Base-by-base conservation (phyloP, 2,113 vertebrate genomes). In the Bos javanicus region DNA sequence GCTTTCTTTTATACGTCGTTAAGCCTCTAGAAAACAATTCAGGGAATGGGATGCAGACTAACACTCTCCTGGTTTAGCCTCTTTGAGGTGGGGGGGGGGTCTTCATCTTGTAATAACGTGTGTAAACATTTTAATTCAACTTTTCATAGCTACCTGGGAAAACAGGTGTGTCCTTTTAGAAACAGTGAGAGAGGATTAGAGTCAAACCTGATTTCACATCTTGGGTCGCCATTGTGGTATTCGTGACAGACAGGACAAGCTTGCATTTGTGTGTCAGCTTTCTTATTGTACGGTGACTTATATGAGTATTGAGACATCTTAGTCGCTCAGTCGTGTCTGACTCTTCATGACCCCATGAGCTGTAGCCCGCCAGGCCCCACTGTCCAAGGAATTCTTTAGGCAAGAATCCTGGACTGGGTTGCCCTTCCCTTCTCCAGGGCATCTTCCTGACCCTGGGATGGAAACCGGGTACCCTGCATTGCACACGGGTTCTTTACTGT, bases 201-300 rank as follows among this genome's bases (percentile, higher is more conserved):
- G 10, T 28, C 19, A 82, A 78, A 82, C 33, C 10, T 12, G 43
- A 52, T 52, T 83, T 87, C 33, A 23, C 2, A 54, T 56, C 30
- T 48, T 54, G 21, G 54, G 11, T 87, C 33, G 33, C 64, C 54
- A 39, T 33, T 33, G 46, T 33, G 54, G 8, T 52, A 10, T 62
- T 67, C 54, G 21, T 43, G 50, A 71, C 80, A 33, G n/a, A 64
- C 1, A 8, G 26, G 26, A 10, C 33, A 33, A 12, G 21, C 16
- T 39, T 64, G 0, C 0, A 12, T 56, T 2, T 33, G 43, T 1
- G 19, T 2, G 4, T 50, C 91, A 26, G 30, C 67, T 81, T 85
- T 52, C 71, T 89, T 12, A 0, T 8, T 78, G 0, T 0, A 10
- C 2, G 2, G 0, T n/a, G 48, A 15, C 33, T 13, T 74, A 2